These are phyloP conservation scores for Drosophila emarginata DNA, from an alignment of 2,888 invertebrate species.

Conservation along the genomic window DNA sequence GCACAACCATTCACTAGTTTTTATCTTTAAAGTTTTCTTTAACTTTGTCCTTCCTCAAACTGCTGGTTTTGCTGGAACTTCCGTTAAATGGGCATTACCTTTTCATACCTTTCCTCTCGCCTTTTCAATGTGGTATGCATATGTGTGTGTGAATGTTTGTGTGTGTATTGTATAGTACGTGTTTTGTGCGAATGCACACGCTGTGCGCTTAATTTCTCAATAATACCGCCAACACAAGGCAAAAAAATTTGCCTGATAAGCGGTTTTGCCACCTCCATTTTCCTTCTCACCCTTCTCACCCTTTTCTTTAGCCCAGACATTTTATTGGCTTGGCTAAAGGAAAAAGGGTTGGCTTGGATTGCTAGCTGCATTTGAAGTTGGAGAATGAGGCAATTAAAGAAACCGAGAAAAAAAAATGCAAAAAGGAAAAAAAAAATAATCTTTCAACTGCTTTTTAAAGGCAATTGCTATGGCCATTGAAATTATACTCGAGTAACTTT, in stretches of 20 bases:
- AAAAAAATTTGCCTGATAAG: slow-evolving; percentile 65
- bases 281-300: slow-evolving; percentile 1
- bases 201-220: slow-evolving; percentile 68
- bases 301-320: slow-evolving; percentile 43
- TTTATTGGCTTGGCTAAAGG: slow-evolving; percentile 53
- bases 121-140: not conserved
- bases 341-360: slow-evolving; percentile 24
- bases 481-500: slow-evolving; percentile 43
- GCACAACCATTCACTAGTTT: slow-evolving; percentile 30
- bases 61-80: slow-evolving; percentile 25
- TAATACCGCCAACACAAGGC: slow-evolving; percentile 55
- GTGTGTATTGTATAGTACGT: slow-evolving; percentile 30
- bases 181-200: slow-evolving; percentile 54
- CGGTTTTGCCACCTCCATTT: slow-evolving; percentile 39
- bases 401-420: slow-evolving; percentile 25
- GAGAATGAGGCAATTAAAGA: slow-evolving; percentile 67
- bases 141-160: slow-evolving; percentile 9
- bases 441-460: slow-evolving; percentile 66
- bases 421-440: slow-evolving; percentile 26
- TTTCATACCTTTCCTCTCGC: slow-evolving; percentile 17
- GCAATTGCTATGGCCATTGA: slow-evolving; percentile 63
- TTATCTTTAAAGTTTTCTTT: slow-evolving; percentile 68
- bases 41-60: slow-evolving; percentile 30
- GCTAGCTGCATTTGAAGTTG: slow-evolving; percentile 54
- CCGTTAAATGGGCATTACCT: slow-evolving; percentile 18